phyloP scores from a whole-genome alignment of 2,888 invertebrate species.

The Caenorhabditis japonica region DNA sequence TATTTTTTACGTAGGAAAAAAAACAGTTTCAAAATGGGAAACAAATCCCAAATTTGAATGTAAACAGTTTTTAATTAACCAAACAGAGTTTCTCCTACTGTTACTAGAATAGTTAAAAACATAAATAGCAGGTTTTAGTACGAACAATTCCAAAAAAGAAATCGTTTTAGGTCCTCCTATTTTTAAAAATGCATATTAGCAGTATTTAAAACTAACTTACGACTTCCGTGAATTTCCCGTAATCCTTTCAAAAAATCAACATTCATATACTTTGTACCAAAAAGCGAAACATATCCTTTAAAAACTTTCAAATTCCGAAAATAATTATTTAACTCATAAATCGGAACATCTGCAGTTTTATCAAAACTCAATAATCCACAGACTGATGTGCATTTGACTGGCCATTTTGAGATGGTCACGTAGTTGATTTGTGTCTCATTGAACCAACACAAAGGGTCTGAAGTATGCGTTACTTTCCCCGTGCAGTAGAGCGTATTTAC shows the following conservation, averaged over 20 bases:
- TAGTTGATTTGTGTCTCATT: no score
- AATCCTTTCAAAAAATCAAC: constrained; percentile 6
- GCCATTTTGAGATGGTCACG: no score
- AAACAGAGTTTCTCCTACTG: no score
- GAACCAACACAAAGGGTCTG: no score
- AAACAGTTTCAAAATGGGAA: no score
- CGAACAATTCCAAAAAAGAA: neutral
- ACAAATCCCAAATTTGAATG: no score
- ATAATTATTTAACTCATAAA: constrained; percentile 2
- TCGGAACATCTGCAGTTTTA: neutral
- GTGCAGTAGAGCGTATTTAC: no score
- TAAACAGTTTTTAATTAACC: no score
- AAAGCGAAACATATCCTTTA: neutral
- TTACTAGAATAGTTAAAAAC: no score
- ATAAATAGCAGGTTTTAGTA: constrained; percentile 4
- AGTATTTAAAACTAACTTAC: neutral
- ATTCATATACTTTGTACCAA: neutral
- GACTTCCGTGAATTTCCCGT: constrained; percentile 1
- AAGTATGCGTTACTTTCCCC: no score
- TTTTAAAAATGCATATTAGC: neutral
- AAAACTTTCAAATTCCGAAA: constrained; percentile 18
- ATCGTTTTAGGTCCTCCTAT: neutral
- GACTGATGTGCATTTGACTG: no score
- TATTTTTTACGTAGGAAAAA: no score
- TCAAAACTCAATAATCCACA: neutral